Base-by-base conservation (phyloP, 1,140 invertebrate species). In the Diabrotica undecimpunctata region DNA sequence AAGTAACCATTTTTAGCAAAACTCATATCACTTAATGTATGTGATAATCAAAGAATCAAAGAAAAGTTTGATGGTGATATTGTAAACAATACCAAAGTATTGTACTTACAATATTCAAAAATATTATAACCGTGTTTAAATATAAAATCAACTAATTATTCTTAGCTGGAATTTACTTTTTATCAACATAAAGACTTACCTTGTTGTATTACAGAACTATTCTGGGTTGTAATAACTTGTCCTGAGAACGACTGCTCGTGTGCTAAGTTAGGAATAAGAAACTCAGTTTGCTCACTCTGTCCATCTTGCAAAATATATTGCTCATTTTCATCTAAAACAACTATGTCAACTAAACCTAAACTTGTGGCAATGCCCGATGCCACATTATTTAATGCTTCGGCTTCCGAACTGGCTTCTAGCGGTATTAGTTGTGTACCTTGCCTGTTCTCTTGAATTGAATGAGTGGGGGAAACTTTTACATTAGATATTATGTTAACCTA, bases 351-450 rank as follows among this genome's bases (percentile, higher is more conserved):
- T 13, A 87, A 78, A 9, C 81, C 83, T 6, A 87, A 76, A 36
- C 84, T 86, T 0, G 83, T 79, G 0, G 84, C 83, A 57, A 87
- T 85, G 3, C 83, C 82, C 60, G 79, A 83, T 0, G 83, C 82
- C 0, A 85, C 82, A 64, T 82, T 82, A 54, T 77, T 82, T 13
- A 85, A 72, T n/a, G 82, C 80, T 74, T 86, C 84, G 0, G 82
- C 82, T 74, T 85, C 82, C 0, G 81, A 81, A 36, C 80, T 83
- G 5, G 80, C 82, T 74, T 85, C 82, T 0, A 81, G 81, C 12
- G 79, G 83, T 5, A 79, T 61, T 11, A 62, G 11, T 50, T 67
- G 50, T 14, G 67, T 11, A 51, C 10, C 7, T 7, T 38, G 36
- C 36, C 37, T 39, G 5, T 35, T 38, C 13, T 41, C 10, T 56